Percentiles rank a stretch among this genome's conserved stretches.
phyloP scores from a whole-genome alignment of 2,797 vertebrate genomes.

The Taeniopygia guttata region DNA sequence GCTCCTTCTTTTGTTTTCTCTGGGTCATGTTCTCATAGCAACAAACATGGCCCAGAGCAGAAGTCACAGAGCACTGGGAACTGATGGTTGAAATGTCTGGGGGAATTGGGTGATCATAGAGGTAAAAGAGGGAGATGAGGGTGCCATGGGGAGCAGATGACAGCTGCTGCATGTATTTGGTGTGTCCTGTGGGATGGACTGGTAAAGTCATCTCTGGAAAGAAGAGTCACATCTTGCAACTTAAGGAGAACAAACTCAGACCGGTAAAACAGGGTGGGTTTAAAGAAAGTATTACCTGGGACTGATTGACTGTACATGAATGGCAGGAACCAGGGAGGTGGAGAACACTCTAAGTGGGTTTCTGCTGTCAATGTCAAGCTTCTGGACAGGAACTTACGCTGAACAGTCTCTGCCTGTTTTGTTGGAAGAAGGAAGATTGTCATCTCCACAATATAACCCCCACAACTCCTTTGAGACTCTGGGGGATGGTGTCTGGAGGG shows the following conservation, averaged over 20 bases:
- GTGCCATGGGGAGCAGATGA: neutral
- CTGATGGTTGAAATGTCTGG: neutral
- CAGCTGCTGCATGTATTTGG: fast-evolving
- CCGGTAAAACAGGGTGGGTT: neutral
- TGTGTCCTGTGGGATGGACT: neutral
- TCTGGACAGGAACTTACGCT: neutral
- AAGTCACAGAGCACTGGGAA: neutral
- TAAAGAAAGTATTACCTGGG: neutral
- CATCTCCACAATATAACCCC: neutral
- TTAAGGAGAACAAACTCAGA: neutral
- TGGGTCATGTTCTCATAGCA: neutral
- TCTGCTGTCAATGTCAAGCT: neutral
- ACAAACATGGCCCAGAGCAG: neutral
- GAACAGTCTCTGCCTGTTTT: neutral
- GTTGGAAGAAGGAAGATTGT: neutral
- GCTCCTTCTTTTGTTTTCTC: neutral
- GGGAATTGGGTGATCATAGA: neutral
- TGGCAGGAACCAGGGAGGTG: neutral
- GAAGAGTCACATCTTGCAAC: neutral
- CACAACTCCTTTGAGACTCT: neutral
- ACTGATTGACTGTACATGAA: neutral
- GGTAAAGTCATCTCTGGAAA: neutral
- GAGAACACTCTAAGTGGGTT: neutral
- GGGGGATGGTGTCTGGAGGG: neutral
- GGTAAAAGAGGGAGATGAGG: neutral